Conservation (phyloP, 2,888 invertebrate genomes). For the Drosophila prolongata region DNA sequence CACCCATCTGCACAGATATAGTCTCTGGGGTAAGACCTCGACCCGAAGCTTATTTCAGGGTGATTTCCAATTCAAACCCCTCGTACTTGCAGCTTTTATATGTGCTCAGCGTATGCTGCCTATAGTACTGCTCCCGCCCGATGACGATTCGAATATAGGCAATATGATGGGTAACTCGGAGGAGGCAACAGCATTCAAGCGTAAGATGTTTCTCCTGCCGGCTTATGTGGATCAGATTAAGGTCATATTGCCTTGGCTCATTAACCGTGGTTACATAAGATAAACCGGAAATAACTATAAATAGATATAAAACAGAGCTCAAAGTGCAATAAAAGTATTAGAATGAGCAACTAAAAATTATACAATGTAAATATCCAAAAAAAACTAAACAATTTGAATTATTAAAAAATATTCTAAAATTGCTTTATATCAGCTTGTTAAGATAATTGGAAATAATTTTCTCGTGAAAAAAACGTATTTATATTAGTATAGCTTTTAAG, state of each 20-base stretch:
- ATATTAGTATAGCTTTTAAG: background rate
- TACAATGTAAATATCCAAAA: background rate
- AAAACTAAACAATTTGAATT: background rate
- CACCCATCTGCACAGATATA: constrained; percentile 66
- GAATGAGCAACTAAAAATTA: background rate
- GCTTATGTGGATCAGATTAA: constrained; percentile 76
- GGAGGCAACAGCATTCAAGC: constrained; percentile 66
- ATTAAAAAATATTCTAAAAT: too few species aligned
- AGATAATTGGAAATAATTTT: too few species aligned
- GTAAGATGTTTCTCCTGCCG: constrained; percentile 67
- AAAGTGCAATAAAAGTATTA: constrained; percentile 8
- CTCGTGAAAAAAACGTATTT: too few species aligned
- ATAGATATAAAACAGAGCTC: constrained; percentile 2
- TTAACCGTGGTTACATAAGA: constrained; percentile 64
- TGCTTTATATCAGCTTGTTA: too few species aligned
- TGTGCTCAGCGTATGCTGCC: constrained; percentile 69
- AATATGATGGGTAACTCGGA: constrained; percentile 69
- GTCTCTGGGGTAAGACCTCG: constrained; percentile 68
- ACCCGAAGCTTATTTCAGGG: background rate
- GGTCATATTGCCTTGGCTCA: constrained; percentile 78
- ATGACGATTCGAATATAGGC: constrained; percentile 66
- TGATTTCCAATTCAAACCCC: background rate
- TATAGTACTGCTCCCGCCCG: constrained; percentile 70
- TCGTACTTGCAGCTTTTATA: constrained; percentile 58
- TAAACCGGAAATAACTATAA: constrained; percentile 16